These are phyloP conservation scores for Parnassius smintheus DNA, from an alignment of 2,888 invertebrate genomes.

Conservation along the genomic window DNA sequence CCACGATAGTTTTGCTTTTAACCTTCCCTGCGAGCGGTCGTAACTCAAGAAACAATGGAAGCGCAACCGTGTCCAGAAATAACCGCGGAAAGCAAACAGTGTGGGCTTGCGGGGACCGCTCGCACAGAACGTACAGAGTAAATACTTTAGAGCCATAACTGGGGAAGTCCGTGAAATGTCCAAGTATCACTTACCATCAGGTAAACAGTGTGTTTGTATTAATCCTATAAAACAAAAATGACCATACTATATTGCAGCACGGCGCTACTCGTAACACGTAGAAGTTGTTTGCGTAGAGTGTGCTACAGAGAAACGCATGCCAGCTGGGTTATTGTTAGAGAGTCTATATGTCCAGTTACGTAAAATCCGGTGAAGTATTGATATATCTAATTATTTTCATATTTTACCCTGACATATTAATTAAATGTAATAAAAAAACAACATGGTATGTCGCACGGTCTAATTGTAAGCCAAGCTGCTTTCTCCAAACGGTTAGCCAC, in stretches of 20 bases:
- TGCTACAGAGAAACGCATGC: no score
- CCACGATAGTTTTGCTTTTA: slow-evolving; percentile 57
- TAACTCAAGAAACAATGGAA: slow-evolving; percentile 72
- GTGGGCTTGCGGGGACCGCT: slow-evolving; percentile 47
- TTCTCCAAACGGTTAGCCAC: background rate
- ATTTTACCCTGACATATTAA: no score
- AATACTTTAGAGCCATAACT: slow-evolving; percentile 5
- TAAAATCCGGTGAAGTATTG: no score
- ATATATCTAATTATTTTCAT: no score
- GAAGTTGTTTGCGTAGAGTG: no score
- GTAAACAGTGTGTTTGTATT: no score
- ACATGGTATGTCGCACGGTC: background rate
- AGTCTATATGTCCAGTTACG: no score
- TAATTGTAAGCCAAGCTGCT: background rate
- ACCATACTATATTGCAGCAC: no score
- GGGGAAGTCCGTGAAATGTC: slow-evolving; percentile 9
- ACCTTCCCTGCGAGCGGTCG: slow-evolving; percentile 53
- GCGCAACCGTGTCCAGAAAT: slow-evolving; percentile 59
- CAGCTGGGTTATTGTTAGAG: no score
- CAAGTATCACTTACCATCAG: background rate
- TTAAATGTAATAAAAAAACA: background rate
- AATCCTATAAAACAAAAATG: no score
- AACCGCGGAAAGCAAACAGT: slow-evolving; percentile 66
- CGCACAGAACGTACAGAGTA: slow-evolving; percentile 18
- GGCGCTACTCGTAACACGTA: no score